Evolutionary conservation across 2,888 invertebrate species (phyloP).

Genomic region (Euplexia lucipara): DNA sequence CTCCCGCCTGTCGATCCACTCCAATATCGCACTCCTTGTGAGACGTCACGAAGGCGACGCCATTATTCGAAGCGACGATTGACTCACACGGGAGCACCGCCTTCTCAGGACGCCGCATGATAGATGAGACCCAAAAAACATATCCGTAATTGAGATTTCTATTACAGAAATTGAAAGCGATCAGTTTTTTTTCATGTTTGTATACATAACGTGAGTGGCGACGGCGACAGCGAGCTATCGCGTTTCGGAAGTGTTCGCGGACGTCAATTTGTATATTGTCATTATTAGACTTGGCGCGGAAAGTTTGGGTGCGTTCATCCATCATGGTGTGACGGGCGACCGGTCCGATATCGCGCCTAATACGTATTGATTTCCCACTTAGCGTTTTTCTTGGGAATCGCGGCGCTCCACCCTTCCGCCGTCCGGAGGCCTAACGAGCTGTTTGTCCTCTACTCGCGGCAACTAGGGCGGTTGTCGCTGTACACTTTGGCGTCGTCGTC

Average conservation of each 20-base stretch:
- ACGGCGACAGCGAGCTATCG: constrained; percentile 80
- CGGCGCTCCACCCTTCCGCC: constrained; percentile 89
- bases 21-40: constrained; percentile 87
- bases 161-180: constrained; percentile 89
- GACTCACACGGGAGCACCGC: constrained; percentile 81
- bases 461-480: constrained; percentile 78
- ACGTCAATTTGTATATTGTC: constrained; percentile 91
- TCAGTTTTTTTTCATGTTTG: constrained; percentile 86
- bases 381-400: constrained; percentile 90
- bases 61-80: constrained; percentile 86
- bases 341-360: constrained; percentile 90
- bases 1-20: constrained; percentile 88
- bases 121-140: constrained; percentile 89
- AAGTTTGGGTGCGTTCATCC: constrained; percentile 89
- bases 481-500: constrained; percentile 58
- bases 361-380: constrained; percentile 91
- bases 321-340: constrained; percentile 89
- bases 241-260: constrained; percentile 88
- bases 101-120: constrained; percentile 83
- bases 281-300: constrained; percentile 88
- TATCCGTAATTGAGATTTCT: constrained; percentile 90
- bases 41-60: constrained; percentile 85
- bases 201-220: constrained; percentile 89
- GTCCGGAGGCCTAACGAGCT: constrained; percentile 88
- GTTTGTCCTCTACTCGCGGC: constrained; percentile 88